These are phyloP conservation scores for Parotia lawesii DNA, from an alignment of 2,113 vertebrate genomes.

Conservation along the genomic window DNA sequence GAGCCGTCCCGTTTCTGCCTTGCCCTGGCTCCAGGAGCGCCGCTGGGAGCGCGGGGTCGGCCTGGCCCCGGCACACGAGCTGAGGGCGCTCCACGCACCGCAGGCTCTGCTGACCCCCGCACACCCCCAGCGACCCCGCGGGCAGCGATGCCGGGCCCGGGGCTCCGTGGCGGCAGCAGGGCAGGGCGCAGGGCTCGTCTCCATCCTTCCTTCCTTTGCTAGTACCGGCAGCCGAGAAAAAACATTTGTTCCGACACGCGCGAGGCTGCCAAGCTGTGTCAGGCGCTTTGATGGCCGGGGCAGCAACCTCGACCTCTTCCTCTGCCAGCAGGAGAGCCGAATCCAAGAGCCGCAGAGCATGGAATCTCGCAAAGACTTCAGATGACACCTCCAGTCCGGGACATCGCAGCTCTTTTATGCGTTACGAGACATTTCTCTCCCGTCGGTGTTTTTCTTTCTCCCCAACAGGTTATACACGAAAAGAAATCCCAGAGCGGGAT, in stretches of 20 bases:
- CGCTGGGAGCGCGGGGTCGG: fast-evolving
- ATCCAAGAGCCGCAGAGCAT: background rate
- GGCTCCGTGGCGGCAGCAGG: background rate
- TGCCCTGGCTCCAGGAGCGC: background rate
- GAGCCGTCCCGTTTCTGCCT: background rate
- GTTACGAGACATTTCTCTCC: background rate
- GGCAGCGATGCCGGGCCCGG: background rate
- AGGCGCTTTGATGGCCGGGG: background rate
- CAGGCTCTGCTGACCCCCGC: background rate
- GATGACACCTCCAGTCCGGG: background rate
- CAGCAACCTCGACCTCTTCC: background rate
- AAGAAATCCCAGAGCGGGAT: background rate
- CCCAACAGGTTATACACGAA: background rate
- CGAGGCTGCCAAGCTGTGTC: background rate
- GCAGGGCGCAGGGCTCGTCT: background rate
- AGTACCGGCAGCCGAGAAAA: background rate
- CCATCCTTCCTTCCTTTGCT: background rate
- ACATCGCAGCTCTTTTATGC: background rate
- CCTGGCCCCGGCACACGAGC: fast-evolving
- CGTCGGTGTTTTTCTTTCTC: background rate
- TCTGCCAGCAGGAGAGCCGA: background rate
- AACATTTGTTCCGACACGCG: background rate
- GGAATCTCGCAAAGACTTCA: background rate
- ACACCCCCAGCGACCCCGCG: fast-evolving
- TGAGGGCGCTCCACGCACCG: fast-evolving